Conservation (phyloP, 2,888 invertebrate genomes). For the Oscheius sp. region DNA sequence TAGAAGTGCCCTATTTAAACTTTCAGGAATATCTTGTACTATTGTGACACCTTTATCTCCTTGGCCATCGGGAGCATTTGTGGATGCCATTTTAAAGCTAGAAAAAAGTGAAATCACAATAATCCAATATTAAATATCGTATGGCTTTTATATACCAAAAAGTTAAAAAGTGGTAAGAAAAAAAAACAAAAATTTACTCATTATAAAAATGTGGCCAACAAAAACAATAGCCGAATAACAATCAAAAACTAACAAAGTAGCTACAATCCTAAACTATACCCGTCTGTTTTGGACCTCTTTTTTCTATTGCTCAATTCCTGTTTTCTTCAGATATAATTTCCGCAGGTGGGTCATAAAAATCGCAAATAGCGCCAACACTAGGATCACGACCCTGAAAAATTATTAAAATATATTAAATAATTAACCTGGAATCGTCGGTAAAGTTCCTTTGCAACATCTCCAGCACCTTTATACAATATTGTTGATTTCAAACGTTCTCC, state of each 20-base stretch:
- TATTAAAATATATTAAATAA: neutral
- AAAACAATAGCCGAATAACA: conserved; percentile 14
- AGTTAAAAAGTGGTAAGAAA: neutral
- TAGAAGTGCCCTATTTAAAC: conserved; percentile 44
- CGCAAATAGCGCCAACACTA: conserved; percentile 67
- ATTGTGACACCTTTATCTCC: conserved; percentile 38
- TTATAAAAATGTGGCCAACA: neutral
- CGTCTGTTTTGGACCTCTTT: neutral
- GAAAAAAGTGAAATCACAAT: neutral
- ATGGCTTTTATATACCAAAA: too few relatives aligned
- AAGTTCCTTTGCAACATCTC: conserved; percentile 65
- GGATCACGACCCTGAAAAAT: conserved; percentile 65
- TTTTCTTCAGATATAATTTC: conserved; percentile 43
- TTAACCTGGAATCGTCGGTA: conserved; percentile 64
- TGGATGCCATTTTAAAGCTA: conserved; percentile 29
- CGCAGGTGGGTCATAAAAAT: conserved; percentile 67
- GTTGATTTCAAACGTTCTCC: conserved; percentile 66
- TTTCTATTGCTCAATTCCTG: too few relatives aligned
- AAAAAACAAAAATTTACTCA: neutral
- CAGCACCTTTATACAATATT: conserved; percentile 61
- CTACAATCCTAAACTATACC: conserved; percentile 13
- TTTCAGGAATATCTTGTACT: conserved; percentile 48
- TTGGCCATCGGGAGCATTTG: conserved; percentile 13
- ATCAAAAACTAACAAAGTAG: conserved; percentile 6
- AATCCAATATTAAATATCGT: neutral